These are phyloP conservation scores for Syngnathus acus DNA, from an alignment of 2,797 vertebrate genomes.

Conservation along the genomic window DNA sequence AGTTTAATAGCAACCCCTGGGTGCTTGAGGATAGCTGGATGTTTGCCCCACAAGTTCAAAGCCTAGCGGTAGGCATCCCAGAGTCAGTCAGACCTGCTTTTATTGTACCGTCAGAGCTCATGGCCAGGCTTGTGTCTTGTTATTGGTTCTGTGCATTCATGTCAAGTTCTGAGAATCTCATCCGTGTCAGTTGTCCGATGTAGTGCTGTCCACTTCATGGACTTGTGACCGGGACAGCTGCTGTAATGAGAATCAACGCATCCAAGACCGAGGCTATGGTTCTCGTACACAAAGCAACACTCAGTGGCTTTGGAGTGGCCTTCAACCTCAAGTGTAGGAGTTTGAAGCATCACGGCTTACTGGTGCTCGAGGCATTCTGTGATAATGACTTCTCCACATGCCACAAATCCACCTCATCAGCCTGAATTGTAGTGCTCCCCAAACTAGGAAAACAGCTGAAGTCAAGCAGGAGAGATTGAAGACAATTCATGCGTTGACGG, in stretches of 20 bases:
- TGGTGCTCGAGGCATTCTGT: not conserved
- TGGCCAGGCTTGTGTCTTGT: not conserved
- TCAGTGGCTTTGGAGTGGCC: not conserved
- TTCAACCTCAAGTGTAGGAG: not conserved
- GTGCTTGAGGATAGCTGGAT: not conserved
- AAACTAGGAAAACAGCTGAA: not conserved
- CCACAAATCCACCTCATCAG: not conserved
- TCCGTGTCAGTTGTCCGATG: not conserved
- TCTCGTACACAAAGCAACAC: not conserved
- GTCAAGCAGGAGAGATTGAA: not conserved
- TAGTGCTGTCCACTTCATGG: not conserved
- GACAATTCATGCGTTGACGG: not conserved
- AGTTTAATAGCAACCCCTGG: not conserved
- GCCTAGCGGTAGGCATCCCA: not conserved
- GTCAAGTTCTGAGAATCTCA: not conserved
- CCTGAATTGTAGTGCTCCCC: not conserved
- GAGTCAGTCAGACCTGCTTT: not conserved
- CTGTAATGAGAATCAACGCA: not conserved
- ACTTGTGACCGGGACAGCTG: not conserved
- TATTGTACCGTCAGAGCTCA: not conserved
- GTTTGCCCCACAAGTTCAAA: not conserved
- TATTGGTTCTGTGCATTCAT: not conserved
- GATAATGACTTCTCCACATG: not conserved
- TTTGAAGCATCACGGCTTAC: not conserved
- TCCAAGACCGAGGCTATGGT: not conserved